Evolutionary conservation across 2,888 invertebrate species (phyloP).

Genomic region (Isotomurus palustris): DNA sequence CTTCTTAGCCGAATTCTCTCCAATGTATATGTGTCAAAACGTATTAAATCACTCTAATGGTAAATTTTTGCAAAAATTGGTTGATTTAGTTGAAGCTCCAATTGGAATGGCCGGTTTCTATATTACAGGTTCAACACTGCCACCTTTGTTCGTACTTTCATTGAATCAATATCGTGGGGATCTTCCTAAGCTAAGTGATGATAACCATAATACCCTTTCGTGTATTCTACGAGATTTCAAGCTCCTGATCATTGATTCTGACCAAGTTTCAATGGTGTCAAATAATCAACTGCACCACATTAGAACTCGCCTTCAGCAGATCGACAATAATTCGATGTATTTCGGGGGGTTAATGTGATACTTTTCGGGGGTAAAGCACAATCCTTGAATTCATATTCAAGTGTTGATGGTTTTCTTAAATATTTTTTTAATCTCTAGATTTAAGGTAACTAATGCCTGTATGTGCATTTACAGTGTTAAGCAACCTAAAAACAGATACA

Average conservation of each 20-base stretch:
- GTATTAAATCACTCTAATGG: conserved; percentile 25
- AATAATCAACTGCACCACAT: conserved; percentile 6
- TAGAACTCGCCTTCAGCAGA: conserved; percentile 17
- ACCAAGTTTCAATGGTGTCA: conserved; percentile 32
- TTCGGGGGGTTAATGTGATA: no score
- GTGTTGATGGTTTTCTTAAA: no score
- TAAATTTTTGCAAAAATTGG: background rate
- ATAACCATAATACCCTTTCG: background rate
- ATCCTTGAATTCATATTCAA: no score
- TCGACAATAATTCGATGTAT: conserved; percentile 14
- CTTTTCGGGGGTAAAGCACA: no score
- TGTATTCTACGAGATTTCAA: conserved; percentile 1
- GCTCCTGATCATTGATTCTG: conserved; percentile 32
- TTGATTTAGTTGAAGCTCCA: conserved; percentile 16
- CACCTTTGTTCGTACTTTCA: conserved; percentile 39
- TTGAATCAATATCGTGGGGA: conserved; percentile 6
- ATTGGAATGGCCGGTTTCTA: conserved; percentile 46
- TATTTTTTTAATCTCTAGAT: no score
- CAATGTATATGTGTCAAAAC: conserved; percentile 11
- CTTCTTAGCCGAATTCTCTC: conserved; percentile 47
- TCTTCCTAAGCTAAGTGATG: background rate
- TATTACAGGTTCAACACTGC: conserved; percentile 45
- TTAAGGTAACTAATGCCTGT: background rate
- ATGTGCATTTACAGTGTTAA: background rate
- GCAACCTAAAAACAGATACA: background rate